Base-by-base conservation (phyloP, 2,797 vertebrate genomes). In the Acanthis flammea region DNA sequence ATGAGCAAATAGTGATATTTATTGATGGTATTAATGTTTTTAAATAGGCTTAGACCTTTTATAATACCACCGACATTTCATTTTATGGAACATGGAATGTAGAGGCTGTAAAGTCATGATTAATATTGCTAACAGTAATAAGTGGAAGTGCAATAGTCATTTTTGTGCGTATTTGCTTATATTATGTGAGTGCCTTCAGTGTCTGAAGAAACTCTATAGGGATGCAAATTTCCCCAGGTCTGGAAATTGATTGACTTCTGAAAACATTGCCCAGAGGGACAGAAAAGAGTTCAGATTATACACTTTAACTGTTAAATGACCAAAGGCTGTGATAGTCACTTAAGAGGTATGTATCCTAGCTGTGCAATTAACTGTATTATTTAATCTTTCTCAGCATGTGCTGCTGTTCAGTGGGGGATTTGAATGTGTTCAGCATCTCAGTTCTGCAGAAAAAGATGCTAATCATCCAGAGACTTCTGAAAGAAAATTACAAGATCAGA, bases 381-480 rank as follows among this genome's bases (percentile, higher is more conserved):
- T 96, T 97, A 97, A 97, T 97, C 92, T 96, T 94, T 96, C 78
- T 55, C 93, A 86, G 86, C 88, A 93, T 81, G 88, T 96, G 80
- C 94, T 93, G 42, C 79, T 92, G 91, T 96, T 91, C 94, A 90
- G 86, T 94, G 66, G 91, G 95, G 89, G 85, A 97, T 95, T 98
- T 97, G 91, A 97, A 96, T 97, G 95, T 97, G 90, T 96, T 97
- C 97, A 97, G 96, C 95, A 97, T 95, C 92, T 97, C 53, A 2
- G 50, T 95, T 97, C 86, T 93, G 78, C 87, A 92, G 78, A 96
- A 96, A 85, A 96, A 94, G 82, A 95, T 96, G 94, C 68, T 97
- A 97, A 97, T 97, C 82, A 92, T 97, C 89, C 91, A 85, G 96
- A 98, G 96, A 97, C 91, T 95, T 97, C 90, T 96, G 90, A 97